Conservation (phyloP, 1,140 invertebrate species). For the Atopsyche davidsoni region DNA sequence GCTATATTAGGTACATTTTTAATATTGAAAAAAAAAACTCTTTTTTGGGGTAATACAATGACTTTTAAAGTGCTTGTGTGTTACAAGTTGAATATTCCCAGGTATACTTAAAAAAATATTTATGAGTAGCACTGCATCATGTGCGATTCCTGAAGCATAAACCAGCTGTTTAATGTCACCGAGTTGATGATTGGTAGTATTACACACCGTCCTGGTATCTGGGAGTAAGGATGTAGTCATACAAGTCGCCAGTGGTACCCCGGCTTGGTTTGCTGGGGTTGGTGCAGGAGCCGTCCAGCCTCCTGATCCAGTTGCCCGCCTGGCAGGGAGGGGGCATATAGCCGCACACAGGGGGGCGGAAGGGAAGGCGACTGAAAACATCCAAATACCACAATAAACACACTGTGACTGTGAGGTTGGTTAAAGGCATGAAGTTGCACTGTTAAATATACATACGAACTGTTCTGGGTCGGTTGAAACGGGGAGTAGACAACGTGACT, state of each 20-base stretch:
- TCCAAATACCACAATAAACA: too few relatives aligned
- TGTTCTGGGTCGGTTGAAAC: neutral
- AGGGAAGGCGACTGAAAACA: neutral
- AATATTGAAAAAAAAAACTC: too few relatives aligned
- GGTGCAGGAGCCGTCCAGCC: slow-evolving; percentile 11
- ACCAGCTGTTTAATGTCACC: too few relatives aligned
- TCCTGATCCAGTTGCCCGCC: neutral
- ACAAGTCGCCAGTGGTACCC: slow-evolving; percentile 2
- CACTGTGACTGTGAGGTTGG: neutral
- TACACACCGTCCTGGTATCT: slow-evolving; percentile 6
- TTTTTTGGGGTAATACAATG: too few relatives aligned
- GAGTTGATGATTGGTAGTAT: too few relatives aligned
- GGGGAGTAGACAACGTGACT: too few relatives aligned
- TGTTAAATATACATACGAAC: neutral
- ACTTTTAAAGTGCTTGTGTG: too few relatives aligned
- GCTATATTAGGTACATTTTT: too few relatives aligned
- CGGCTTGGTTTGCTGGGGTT: neutral
- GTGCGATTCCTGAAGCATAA: too few relatives aligned
- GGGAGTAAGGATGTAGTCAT: neutral
- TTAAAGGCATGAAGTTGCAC: neutral
- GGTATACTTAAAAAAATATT: too few relatives aligned
- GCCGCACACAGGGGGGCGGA: slow-evolving; percentile 1
- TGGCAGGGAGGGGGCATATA: neutral
- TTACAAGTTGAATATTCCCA: too few relatives aligned
- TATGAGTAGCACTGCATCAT: too few relatives aligned